These are phyloP conservation scores for Loripinus fragilis DNA, from an alignment of 2,888 invertebrate species.

Conservation along the genomic window DNA sequence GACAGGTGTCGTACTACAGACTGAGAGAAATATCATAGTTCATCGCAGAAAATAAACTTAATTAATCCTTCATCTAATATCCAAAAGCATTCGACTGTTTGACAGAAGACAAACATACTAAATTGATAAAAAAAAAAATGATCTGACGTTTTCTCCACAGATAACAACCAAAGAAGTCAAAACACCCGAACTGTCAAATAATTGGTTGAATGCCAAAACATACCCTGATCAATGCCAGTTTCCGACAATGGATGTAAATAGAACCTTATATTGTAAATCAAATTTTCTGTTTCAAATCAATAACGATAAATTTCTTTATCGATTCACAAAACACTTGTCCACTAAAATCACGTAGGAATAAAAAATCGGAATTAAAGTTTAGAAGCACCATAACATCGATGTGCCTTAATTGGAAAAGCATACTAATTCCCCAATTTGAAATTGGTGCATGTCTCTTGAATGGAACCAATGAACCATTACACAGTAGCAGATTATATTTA, in stretches of 20 bases:
- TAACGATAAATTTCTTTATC: not conserved
- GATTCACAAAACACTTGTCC: not conserved
- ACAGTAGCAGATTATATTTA: slow-evolving; percentile 5
- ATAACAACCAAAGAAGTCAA: not conserved
- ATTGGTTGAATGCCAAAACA: not conserved
- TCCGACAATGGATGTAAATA: slow-evolving; percentile 5
- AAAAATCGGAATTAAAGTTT: not conserved
- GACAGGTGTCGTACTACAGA: no score
- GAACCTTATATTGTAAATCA: slow-evolving; percentile 10
- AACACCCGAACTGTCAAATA: not conserved
- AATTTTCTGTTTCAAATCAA: slow-evolving; percentile 2
- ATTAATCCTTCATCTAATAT: no score
- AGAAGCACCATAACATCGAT: not conserved
- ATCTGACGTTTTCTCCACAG: not conserved
- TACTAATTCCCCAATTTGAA: not conserved
- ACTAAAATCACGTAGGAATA: not conserved
- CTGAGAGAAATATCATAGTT: no score
- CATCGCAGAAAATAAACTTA: no score
- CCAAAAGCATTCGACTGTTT: no score
- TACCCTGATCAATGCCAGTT: slow-evolving; percentile 7
- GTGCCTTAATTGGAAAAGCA: not conserved
- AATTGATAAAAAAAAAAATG: no score
- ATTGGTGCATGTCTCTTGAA: not conserved
- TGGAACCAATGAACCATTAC: not conserved
- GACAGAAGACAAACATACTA: no score